These are phyloP conservation scores for Rotaria macrura DNA, from an alignment of 2,888 invertebrate species.

Conservation along the genomic window DNA sequence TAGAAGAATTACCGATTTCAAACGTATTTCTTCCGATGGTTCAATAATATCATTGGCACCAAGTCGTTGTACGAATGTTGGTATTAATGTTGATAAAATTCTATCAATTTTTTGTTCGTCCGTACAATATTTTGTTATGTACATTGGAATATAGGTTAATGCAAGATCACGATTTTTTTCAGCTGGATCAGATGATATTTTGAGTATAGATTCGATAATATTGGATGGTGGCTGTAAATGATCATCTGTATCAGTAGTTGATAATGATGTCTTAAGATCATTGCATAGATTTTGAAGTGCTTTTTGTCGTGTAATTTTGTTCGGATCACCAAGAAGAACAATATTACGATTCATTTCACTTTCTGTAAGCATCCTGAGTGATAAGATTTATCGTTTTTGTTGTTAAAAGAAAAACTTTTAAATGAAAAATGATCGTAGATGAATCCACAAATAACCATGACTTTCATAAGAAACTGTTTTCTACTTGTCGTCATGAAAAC, in stretches of 20 bases:
- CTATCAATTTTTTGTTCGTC: background rate
- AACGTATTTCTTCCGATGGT: conserved; percentile 69
- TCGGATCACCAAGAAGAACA: conserved; percentile 3
- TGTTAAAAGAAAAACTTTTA: background rate
- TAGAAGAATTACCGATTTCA: conserved; percentile 42
- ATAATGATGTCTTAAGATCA: background rate
- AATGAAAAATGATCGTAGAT: background rate
- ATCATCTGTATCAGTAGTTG: background rate
- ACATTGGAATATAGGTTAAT: background rate
- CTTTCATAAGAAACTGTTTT: background rate
- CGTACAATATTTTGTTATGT: background rate
- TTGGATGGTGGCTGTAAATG: background rate
- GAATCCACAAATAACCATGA: background rate
- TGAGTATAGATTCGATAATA: background rate
- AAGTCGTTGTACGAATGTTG: conserved; percentile 65
- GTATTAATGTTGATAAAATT: conserved; percentile 56
- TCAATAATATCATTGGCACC: conserved; percentile 65
- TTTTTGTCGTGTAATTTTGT: conserved; percentile 8
- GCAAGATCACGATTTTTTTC: conserved; percentile 14
- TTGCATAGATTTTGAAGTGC: conserved; percentile 5
- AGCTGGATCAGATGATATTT: background rate
- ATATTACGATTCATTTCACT: conserved; percentile 20
- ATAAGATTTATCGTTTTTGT: background rate
- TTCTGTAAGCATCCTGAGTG: background rate
- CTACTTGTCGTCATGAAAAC: conserved; percentile 1